Evolutionary conservation across 2,113 vertebrate genomes (phyloP), one percentile per base, ranked within the genome.

Genomic region (Aegithalos caudatus): DNA sequence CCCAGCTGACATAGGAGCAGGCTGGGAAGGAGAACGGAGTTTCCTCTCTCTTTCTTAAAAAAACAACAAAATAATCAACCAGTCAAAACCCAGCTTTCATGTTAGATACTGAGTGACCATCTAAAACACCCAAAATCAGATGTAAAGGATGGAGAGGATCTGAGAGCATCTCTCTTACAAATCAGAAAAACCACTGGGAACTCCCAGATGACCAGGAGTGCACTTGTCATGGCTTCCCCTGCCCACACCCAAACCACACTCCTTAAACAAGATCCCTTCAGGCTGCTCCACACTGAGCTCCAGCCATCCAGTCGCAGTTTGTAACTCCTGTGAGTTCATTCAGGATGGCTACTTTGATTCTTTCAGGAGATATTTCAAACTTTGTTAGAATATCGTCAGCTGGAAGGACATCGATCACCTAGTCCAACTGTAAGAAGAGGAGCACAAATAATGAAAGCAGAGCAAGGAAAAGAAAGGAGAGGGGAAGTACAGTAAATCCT

Each of bases 401-500:
- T 91, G 76, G 70, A 82, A 40, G 33, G 47, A 66, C 61, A 71
- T 37, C 1, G 1, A 62, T 51, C 64, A 65, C 31, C 35, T 12
- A 66, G 42, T 64, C 77, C 87, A 77, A 9, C 19, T n/a, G 58
- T 38, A 90, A 79, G 12, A 40, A 62, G 35, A 81, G 14, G 28
- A 73, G 50, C 57, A 88, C 33, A 82, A 61, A 69, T 44, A 86
- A 86, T 27, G 50, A 58, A 83, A 88, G 85, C 2, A 2, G 42
- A 83, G 71, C n/a, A 82, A 57, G 54, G 79, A 58, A 90, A 57
- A 91, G 73, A 69, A 71, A 85, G 87, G 50, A 70, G 56, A 92
- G n/a, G 60, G 70, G 38, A 78, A 96, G 64, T 48, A 90, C 62
- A 96, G 72, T 67, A 95, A 94, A 92, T 74, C 88, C 69, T 69